These are phyloP conservation scores for Drosophila kokeensis DNA, from an alignment of 2,888 invertebrate genomes.

Conservation along the genomic window DNA sequence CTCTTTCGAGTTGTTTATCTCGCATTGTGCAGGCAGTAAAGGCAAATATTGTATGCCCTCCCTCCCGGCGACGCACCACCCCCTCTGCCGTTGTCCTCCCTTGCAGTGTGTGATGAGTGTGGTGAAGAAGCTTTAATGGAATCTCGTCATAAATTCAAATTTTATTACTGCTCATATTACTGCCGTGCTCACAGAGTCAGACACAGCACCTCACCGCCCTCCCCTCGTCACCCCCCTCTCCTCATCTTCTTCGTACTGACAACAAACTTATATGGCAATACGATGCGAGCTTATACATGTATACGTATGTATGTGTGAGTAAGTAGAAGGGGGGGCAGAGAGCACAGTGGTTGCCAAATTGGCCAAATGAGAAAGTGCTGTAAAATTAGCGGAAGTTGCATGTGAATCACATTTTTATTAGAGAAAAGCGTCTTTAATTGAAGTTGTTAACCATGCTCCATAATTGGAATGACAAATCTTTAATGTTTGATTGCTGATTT, in stretches of 20 bases:
- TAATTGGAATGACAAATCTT: not conserved
- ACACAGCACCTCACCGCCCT: conserved; percentile 16
- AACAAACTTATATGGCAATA: conserved; percentile 59
- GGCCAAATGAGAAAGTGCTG: conserved; percentile 30
- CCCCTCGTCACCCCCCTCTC: not conserved
- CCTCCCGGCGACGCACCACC: not conserved
- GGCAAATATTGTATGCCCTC: conserved; percentile 69
- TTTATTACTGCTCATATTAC: conserved; percentile 82
- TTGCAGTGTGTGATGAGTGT: conserved; percentile 57
- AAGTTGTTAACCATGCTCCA: not conserved
- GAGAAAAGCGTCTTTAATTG: not conserved
- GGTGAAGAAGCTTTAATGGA: conserved; percentile 84
- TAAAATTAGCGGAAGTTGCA: conserved; percentile 19
- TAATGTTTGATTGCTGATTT: not conserved
- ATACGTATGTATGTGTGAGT: conserved; percentile 3
- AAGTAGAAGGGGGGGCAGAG: not conserved
- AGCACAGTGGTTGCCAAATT: conserved; percentile 55
- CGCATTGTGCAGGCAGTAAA: conserved; percentile 56
- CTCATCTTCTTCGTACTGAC: conserved; percentile 19
- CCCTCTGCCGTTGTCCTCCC: conserved; percentile 13
- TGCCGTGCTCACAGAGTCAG: conserved; percentile 61
- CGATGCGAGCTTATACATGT: conserved; percentile 39
- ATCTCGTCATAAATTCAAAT: conserved; percentile 84
- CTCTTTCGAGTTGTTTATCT: conserved; percentile 52
- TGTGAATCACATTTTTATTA: not conserved